A percentile compares a stretch with the other conserved stretches of the same genome.
phyloP scores from a whole-genome alignment of 2,888 invertebrate genomes.

The Maniola hyperantus region DNA sequence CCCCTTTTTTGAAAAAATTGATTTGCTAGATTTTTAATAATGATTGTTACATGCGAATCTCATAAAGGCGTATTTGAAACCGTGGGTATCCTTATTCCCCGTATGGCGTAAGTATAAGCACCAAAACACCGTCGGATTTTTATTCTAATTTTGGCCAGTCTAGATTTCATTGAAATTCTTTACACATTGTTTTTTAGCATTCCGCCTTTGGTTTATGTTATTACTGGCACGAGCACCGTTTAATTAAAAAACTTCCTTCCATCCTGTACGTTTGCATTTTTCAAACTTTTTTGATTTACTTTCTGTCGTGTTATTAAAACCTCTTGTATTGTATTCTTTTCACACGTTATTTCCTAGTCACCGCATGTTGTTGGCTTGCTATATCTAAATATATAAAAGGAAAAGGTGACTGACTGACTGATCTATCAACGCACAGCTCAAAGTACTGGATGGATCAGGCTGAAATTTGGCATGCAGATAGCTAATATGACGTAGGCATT shows the following conservation, averaged over 20 bases:
- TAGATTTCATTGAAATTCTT: constrained; percentile 55
- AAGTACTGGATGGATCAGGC: too few relatives aligned
- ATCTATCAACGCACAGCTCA: too few relatives aligned
- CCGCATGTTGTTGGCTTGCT: too few relatives aligned
- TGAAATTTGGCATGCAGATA: too few relatives aligned
- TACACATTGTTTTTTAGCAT: constrained; percentile 49
- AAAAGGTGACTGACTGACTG: too few relatives aligned
- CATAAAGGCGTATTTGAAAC: neutral
- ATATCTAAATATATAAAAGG: too few relatives aligned
- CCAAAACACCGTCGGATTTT: constrained; percentile 19
- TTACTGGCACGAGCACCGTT: constrained; percentile 49
- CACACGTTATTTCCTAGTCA: neutral
- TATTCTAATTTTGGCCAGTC: constrained; percentile 51
- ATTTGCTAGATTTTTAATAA: neutral
- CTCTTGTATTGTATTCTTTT: constrained; percentile 7
- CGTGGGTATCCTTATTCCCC: too few relatives aligned
- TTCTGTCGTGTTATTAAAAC: constrained; percentile 13
- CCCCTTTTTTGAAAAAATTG: too few relatives aligned
- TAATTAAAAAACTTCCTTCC: constrained; percentile 43
- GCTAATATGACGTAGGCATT: too few relatives aligned
- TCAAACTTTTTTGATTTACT: constrained; percentile 26
- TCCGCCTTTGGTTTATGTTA: constrained; percentile 35
- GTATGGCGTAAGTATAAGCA: too few relatives aligned
- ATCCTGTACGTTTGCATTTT: constrained; percentile 22
- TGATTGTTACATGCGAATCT: too few relatives aligned